Percentiles rank a stretch among this genome's conserved stretches.
These are phyloP conservation scores for Aphis craccivora DNA, from an alignment of 1,140 invertebrate genomes.

Conservation along the genomic window DNA sequence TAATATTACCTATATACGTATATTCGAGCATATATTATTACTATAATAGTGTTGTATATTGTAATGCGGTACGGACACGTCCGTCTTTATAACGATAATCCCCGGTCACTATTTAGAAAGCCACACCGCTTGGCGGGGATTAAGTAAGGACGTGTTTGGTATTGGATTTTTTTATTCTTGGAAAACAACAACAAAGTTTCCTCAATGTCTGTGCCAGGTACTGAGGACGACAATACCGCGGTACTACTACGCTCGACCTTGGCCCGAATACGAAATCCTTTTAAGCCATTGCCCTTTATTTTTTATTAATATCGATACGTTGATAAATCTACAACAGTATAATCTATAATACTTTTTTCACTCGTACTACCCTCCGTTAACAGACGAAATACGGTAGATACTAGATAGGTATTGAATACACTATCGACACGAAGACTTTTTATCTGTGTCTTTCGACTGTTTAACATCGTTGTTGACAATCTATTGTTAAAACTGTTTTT, in stretches of 20 bases:
- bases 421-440: not conserved
- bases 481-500: not conserved
- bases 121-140: not conserved
- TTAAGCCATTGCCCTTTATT: not conserved
- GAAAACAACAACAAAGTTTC: not conserved
- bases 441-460: not conserved
- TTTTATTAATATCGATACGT: not conserved
- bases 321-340: not conserved
- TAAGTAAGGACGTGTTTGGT: not conserved
- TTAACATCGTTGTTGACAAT: not conserved
- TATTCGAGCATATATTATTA: too few relatives aligned
- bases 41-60: not conserved
- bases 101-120: not conserved
- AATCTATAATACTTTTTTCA: not conserved
- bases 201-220: not conserved
- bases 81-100: conserved; percentile 24
- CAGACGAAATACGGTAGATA: not conserved
- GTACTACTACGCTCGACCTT: not conserved
- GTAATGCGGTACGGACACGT: not conserved
- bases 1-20: not conserved
- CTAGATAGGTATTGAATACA: not conserved
- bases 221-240: not conserved
- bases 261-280: not conserved
- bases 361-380: not conserved
- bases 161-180: not conserved